phyloP scores from a whole-genome alignment of 2,113 vertebrate genomes.

The Melanostigma gelatinosum region DNA sequence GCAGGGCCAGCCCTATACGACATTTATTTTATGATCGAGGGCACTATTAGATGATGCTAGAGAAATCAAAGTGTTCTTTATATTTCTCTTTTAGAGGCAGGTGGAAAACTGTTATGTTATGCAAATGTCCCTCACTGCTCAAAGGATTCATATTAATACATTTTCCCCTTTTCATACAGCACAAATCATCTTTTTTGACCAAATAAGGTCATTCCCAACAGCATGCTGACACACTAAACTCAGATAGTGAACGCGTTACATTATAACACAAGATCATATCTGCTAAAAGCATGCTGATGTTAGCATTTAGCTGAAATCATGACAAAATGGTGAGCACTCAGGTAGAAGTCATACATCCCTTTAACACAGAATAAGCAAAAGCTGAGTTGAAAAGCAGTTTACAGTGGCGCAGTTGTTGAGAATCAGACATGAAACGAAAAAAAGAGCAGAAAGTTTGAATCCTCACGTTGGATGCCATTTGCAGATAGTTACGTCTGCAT shows the following conservation, averaged over 20 bases:
- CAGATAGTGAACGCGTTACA: neutral
- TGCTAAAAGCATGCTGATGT: neutral
- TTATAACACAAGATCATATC: neutral
- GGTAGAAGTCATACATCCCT: neutral
- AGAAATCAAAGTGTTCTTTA: constrained; percentile 48
- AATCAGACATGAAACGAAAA: neutral
- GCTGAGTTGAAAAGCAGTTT: neutral
- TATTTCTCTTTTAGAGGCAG: constrained; percentile 18
- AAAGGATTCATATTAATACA: neutral
- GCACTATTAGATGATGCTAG: constrained; percentile 41
- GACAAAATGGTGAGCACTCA: neutral
- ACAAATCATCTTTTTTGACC: neutral
- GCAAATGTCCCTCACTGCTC: neutral
- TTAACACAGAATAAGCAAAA: neutral
- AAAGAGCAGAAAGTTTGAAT: neutral
- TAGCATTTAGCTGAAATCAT: neutral
- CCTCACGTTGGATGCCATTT: neutral
- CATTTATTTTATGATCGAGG: constrained; percentile 54
- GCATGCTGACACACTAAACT: neutral
- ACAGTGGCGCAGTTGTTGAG: neutral
- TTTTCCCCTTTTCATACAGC: neutral
- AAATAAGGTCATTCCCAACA: neutral
- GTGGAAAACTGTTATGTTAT: constrained; percentile 17
- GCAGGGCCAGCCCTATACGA: constrained; percentile 36
- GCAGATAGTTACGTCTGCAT: constrained; percentile 2